Evolutionary conservation across 2,888 invertebrate genomes (phyloP).

Genomic region (Glaucopsyche alexis): DNA sequence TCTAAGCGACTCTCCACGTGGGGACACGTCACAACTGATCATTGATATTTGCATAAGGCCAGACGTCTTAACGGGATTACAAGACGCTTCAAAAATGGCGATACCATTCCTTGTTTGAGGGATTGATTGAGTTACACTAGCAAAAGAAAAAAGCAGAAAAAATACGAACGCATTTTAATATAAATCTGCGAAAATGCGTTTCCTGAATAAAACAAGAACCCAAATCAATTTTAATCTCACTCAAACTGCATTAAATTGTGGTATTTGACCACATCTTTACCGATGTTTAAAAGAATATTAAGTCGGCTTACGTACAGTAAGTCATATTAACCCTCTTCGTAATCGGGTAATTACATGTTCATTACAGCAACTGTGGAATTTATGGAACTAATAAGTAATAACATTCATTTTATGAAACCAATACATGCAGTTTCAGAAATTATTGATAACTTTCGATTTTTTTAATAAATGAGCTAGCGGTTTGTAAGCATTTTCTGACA

Average conservation of each 20-base stretch:
- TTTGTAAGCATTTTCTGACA: not conserved
- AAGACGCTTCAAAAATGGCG: not conserved
- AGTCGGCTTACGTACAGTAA: constrained; percentile 14
- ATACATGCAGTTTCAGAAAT: not conserved
- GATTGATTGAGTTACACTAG: not conserved
- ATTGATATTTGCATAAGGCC: constrained; percentile 34
- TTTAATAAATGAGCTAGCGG: not conserved
- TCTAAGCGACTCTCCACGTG: constrained; percentile 60
- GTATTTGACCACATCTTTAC: constrained; percentile 6
- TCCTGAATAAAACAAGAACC: not conserved
- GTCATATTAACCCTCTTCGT: constrained; percentile 6
- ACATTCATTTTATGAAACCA: constrained; percentile 11
- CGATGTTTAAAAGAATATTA: constrained; percentile 17
- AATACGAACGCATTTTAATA: not conserved
- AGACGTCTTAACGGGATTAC: constrained; percentile 25
- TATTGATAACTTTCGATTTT: not conserved
- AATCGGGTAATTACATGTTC: constrained; percentile 6
- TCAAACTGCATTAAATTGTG: constrained; percentile 2
- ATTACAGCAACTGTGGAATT: constrained; percentile 13
- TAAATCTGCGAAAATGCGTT: not conserved
- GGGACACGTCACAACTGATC: constrained; percentile 30
- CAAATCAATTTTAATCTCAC: constrained; percentile 1
- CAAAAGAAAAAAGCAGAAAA: not conserved
- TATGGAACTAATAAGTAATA: constrained; percentile 3
- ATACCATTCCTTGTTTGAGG: not conserved